A percentile compares a stretch with the other conserved stretches of the same genome.
These are phyloP conservation scores for Zaprionus lineosus DNA, from an alignment of 2,888 invertebrate species.

Conservation along the genomic window DNA sequence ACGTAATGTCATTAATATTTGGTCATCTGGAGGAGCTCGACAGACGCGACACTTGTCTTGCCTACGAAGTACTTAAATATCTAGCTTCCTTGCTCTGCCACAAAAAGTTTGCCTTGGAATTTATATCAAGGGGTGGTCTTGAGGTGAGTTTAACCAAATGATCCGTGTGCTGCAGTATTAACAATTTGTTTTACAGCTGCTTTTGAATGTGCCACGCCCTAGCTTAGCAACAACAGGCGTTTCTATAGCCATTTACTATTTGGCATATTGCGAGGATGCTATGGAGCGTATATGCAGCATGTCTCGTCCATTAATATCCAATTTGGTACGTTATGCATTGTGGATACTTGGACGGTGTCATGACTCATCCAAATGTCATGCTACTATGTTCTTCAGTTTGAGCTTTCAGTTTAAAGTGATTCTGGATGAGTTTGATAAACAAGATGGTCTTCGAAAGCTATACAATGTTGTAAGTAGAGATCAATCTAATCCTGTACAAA, in stretches of 20 bases:
- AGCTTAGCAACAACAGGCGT: slow-evolving; percentile 97
- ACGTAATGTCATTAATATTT: slow-evolving; percentile 94
- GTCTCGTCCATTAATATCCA: slow-evolving; percentile 89
- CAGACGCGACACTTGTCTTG: slow-evolving; percentile 94
- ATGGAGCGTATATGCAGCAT: slow-evolving; percentile 97
- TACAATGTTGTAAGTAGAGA: slow-evolving; percentile 90
- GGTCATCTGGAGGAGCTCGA: slow-evolving; percentile 94
- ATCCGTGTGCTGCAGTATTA: not conserved
- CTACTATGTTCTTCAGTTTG: slow-evolving; percentile 98
- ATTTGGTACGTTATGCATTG: slow-evolving; percentile 93
- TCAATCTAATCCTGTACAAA: no score
- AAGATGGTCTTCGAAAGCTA: slow-evolving; percentile 95
- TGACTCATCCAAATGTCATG: slow-evolving; percentile 98
- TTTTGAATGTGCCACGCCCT: slow-evolving; percentile 95
- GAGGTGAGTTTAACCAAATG: slow-evolving; percentile 84
- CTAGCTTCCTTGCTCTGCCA: slow-evolving; percentile 97
- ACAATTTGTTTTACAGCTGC: slow-evolving; percentile 84
- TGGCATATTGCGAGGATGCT: slow-evolving; percentile 98
- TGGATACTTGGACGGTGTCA: slow-evolving; percentile 98
- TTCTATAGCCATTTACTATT: slow-evolving; percentile 96
- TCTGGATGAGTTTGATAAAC: slow-evolving; percentile 95
- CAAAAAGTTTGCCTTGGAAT: slow-evolving; percentile 98
- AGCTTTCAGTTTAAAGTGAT: slow-evolving; percentile 97
- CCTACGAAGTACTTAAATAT: slow-evolving; percentile 98
- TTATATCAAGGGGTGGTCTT: slow-evolving; percentile 93